Evolutionary conservation across 2,888 invertebrate species (phyloP), one percentile per base, ranked within the genome.

Genomic region (Tetranychus piercei): DNA sequence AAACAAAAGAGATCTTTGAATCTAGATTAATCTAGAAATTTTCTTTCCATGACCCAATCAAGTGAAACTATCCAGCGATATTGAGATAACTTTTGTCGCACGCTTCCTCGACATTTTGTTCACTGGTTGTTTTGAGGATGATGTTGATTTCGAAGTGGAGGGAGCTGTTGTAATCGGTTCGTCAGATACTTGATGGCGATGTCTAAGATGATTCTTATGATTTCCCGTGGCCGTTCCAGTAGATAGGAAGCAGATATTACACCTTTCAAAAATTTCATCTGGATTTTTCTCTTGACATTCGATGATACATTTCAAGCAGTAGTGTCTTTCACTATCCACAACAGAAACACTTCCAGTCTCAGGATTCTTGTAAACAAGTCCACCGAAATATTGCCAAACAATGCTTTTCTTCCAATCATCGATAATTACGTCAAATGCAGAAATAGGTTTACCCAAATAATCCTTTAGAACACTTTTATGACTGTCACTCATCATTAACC

Each of bases 331-430:
- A 6, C 7, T 65, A 64, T 73, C 73, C 8, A 55, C n/a, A 1
- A 73, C 64, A 45, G n/a, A 22, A 8, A 64, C 73, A 20, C 11
- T 23, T 11, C 45, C 45, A 22, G 44, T 73, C 22, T 73, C 64
- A 22, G 73, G 73, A 73, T 73, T 44, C 45, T 73, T 73, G 22
- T 55, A 73, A 15, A 44, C 73, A 20, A 73, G 64, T 45, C 43
- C 73, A 65, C 73, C 73, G 43, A 73, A 73, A 65, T 73, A 73
- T 18, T 73, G n/a, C 73, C 73, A 73, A 18, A 73, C 73, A 73
- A 65, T 45, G 6, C 73, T 73, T 44, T 73, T 73, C 34, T 73
- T 73, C 64, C 55, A 45, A 23, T 73, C 73, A 22, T 73, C 73
- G 45, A 73, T 73, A 22, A 73, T n/a, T n/a, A 73, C 64, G 22